Evolutionary conservation across 2,113 vertebrate genomes (phyloP).

Genomic region (Copsychus sechellarum): DNA sequence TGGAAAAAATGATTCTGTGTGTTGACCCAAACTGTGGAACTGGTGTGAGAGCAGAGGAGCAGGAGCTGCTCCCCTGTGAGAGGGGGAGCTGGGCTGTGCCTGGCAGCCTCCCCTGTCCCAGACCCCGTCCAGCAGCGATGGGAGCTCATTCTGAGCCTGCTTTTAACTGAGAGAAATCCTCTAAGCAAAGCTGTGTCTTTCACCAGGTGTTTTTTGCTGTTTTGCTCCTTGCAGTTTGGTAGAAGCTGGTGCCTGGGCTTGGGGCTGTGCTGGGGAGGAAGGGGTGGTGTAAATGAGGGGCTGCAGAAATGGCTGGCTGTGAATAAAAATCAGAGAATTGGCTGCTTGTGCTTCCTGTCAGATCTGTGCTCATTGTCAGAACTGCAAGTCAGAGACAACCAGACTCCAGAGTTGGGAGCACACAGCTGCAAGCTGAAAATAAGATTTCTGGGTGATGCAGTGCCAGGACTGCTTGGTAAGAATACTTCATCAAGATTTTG

Average conservation of each 20-base stretch:
- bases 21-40: too few relatives aligned
- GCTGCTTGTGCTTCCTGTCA: background rate
- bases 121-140: background rate
- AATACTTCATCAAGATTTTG: background rate
- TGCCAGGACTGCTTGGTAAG: background rate
- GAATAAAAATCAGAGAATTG: background rate
- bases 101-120: background rate
- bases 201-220: background rate
- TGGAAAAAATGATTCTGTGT: background rate
- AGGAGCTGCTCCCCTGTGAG: background rate
- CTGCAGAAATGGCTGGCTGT: background rate
- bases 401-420: background rate
- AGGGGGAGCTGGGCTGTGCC: background rate
- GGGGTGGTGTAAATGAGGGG: background rate
- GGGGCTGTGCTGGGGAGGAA: background rate
- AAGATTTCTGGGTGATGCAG: background rate
- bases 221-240: background rate
- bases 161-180: background rate
- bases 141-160: background rate
- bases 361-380: background rate
- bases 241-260: background rate
- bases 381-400: background rate
- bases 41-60: too few relatives aligned
- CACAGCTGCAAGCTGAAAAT: background rate
- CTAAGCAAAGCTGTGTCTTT: background rate